Evolutionary conservation across 2,113 vertebrate genomes (phyloP), one percentile per base, ranked within the genome.

Genomic region (Salvelinus alpinus): DNA sequence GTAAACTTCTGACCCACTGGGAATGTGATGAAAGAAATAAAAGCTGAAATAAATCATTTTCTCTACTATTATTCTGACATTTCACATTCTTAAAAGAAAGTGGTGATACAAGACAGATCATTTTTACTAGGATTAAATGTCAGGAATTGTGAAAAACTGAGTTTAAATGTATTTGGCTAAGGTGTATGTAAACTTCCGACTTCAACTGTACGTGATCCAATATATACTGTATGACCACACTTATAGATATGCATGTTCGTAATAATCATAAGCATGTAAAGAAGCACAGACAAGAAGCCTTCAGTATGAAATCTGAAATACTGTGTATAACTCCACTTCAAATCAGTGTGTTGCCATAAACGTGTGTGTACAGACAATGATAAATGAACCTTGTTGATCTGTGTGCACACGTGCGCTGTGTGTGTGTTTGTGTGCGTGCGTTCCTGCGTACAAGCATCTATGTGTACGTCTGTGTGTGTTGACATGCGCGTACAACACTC

Each of bases 391-490:
- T 66, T 66, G 64, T 2, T 24, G 38, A 44, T 16, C 11, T 44
- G 22, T 47, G 29, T 24, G 44, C 31, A 16, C 34, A 38, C 1
- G 34, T 8, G 34, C 34, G 34, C 8, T 34, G 29, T 34, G 18
- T 68, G 29, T 38, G 29, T 67, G 66, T n/a, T 29, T 44, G 18
- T 27, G 34, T 44, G 18, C 0, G 29, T 68, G 34, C n/a, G 24
- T 71, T 54, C 12, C n/a, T 18, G 38, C 75, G 81, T 84, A 98
- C 98, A 97, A 88, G 97, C 95, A 66, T 94, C 92, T 3, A 99
- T 99, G 88, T 96, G 38, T 44, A 44, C 2, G 38, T 44, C 38
- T 44, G 9, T 11, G 38, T 44, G 38, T 98, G 78, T 96, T 97
- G 80, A 99, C 97, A 1, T 97, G 96, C 0, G 97, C 95, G 1